phyloP scores from a whole-genome alignment of 2,113 vertebrate species.

The Irena cyanogastra region DNA sequence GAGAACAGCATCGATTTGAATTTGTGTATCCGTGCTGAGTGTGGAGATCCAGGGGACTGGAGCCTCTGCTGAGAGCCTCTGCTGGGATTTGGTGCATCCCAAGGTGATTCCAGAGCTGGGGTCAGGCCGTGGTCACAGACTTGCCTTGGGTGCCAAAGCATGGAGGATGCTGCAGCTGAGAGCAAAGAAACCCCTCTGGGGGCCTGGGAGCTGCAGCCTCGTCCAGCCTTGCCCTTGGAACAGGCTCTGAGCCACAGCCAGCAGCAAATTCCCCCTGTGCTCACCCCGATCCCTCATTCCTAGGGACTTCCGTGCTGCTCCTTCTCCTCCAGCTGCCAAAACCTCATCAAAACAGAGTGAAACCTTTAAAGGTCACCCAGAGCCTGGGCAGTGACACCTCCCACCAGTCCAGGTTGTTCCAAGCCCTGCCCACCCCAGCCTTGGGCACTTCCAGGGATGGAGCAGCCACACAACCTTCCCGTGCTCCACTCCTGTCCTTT shows the following conservation, averaged over 20 bases:
- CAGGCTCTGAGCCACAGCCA: background rate
- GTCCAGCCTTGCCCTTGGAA: background rate
- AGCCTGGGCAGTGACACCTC: background rate
- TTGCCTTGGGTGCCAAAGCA: background rate
- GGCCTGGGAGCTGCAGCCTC: background rate
- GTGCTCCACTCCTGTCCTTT: accelerated
- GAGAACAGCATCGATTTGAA: background rate
- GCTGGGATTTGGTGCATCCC: background rate
- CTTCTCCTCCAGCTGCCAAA: background rate
- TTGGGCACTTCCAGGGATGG: background rate
- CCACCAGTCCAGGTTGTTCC: background rate
- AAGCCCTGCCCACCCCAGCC: background rate
- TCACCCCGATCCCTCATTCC: accelerated
- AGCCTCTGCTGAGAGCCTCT: background rate
- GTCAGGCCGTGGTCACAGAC: background rate
- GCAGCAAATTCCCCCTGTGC: no score
- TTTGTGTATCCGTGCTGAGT: background rate
- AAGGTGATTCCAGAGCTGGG: background rate
- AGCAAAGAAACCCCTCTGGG: accelerated
- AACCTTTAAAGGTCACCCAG: background rate
- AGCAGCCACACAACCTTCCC: background rate
- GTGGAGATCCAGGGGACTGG: background rate
- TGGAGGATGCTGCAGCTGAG: background rate
- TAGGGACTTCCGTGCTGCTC: background rate
- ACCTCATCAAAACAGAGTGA: background rate